Percentiles rank a stretch among this genome's conserved stretches.
These are phyloP conservation scores for Nibea coibor DNA, from an alignment of 2,113 vertebrate species.

Conservation along the genomic window DNA sequence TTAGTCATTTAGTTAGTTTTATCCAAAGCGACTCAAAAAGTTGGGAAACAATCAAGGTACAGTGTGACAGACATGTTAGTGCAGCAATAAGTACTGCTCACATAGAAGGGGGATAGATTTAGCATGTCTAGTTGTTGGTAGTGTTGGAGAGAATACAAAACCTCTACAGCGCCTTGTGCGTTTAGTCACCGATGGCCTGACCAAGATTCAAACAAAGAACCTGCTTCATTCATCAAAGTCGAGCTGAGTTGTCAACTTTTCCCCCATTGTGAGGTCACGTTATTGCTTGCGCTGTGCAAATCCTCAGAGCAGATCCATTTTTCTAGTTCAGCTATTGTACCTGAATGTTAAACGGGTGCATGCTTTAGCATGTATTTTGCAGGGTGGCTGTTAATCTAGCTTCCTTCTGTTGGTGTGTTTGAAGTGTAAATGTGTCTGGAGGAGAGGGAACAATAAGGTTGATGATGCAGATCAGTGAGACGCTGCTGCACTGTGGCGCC, in stretches of 20 bases:
- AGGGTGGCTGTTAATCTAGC: conserved; percentile 31
- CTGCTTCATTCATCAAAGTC: conserved; percentile 36
- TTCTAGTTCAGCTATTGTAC: conserved; percentile 45
- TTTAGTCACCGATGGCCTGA: not conserved
- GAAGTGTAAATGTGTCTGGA: conserved; percentile 63
- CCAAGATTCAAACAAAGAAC: not conserved
- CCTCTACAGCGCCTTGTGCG: not conserved
- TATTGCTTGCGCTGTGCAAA: conserved; percentile 38
- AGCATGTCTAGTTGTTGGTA: too few relatives aligned
- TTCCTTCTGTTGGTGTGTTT: conserved; percentile 46
- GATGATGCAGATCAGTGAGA: conserved; percentile 17
- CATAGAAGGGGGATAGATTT: too few relatives aligned
- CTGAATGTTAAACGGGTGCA: conserved; percentile 39
- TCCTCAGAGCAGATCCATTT: conserved; percentile 9
- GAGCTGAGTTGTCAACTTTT: conserved; percentile 43
- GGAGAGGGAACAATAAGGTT: conserved; percentile 35
- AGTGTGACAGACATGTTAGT: too few relatives aligned
- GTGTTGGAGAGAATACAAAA: not conserved
- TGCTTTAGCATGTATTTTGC: conserved; percentile 46
- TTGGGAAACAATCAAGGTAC: too few relatives aligned
- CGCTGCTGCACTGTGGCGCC: conserved; percentile 1
- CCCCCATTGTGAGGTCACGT: conserved; percentile 19
- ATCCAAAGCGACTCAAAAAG: too few relatives aligned
- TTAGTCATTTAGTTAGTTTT: too few relatives aligned
- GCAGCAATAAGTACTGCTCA: too few relatives aligned